Evolutionary conservation across 2,797 vertebrate genomes (phyloP).

Genomic region (Vultur gryphus): DNA sequence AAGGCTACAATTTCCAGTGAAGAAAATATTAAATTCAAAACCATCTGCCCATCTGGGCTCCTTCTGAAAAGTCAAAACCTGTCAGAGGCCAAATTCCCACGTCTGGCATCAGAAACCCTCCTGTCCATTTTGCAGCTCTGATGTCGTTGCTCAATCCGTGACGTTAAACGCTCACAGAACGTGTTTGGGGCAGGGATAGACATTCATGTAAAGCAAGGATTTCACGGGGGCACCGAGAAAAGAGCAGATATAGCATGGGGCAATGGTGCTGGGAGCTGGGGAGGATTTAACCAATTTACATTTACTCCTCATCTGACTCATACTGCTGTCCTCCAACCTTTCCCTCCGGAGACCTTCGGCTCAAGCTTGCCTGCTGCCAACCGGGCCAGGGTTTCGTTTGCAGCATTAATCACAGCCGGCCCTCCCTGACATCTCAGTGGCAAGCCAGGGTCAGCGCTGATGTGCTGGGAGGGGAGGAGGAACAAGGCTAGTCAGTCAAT

Average conservation of each 20-base stretch:
- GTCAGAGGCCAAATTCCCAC: slow-evolving; percentile 7
- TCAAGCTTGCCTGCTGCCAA: background rate
- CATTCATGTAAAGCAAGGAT: background rate
- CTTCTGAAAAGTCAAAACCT: background rate
- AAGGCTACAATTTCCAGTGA: slow-evolving; percentile 46
- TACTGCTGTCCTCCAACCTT: background rate
- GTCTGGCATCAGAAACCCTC: background rate
- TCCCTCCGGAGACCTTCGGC: background rate
- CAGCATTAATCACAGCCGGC: background rate
- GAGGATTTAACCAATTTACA: background rate
- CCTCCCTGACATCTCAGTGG: background rate
- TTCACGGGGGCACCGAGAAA: rapidly evolving
- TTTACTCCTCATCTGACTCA: background rate
- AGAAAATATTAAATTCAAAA: slow-evolving; percentile 51
- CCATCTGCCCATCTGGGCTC: slow-evolving; percentile 32
- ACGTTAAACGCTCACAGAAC: rapidly evolving
- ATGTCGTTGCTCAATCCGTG: background rate
- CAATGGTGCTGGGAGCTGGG: background rate
- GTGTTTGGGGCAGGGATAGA: background rate
- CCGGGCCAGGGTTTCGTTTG: background rate
- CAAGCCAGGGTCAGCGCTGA: background rate
- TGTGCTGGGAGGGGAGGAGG: background rate
- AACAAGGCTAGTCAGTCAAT: slow-evolving; percentile 30
- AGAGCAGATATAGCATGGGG: rapidly evolving
- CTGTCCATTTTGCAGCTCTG: background rate